Conservation (phyloP, 2,113 vertebrate genomes). For the Coryphaenoides rupestris region DNA sequence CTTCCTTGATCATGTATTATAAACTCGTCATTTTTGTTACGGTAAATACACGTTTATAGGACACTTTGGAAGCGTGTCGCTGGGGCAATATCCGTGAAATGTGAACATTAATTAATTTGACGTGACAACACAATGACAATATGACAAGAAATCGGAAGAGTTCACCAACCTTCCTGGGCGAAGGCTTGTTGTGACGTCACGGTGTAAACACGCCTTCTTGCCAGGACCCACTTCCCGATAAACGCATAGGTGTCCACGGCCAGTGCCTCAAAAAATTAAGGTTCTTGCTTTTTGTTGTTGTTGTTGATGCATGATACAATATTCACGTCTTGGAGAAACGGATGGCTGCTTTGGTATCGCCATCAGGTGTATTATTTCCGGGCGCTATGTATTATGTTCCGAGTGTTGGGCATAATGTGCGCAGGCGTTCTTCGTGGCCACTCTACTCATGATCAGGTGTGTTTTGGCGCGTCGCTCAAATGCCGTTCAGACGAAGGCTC, state of each 20-base stretch:
- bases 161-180: slow-evolving; percentile 6
- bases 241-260: slow-evolving; percentile 31
- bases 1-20: slow-evolving; percentile 31
- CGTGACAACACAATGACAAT: background rate
- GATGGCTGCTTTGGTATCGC: too few relatives aligned
- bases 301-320: background rate
- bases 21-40: background rate
- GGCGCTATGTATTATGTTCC: too few relatives aligned
- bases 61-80: too few relatives aligned
- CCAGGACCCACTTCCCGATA: slow-evolving; percentile 39
- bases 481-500: too few relatives aligned
- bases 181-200: slow-evolving; percentile 50
- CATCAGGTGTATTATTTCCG: too few relatives aligned
- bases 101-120: too few relatives aligned
- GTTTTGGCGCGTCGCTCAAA: too few relatives aligned
- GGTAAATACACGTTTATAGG: too few relatives aligned
- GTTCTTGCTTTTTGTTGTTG: background rate
- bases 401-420: too few relatives aligned
- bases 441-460: too few relatives aligned
- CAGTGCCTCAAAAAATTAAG: slow-evolving; percentile 27
- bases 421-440: too few relatives aligned
- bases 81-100: too few relatives aligned
- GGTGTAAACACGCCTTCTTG: slow-evolving; percentile 58
- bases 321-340: background rate
- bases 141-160: background rate